Conservation (phyloP, 2,113 vertebrate species). For the Bos javanicus region DNA sequence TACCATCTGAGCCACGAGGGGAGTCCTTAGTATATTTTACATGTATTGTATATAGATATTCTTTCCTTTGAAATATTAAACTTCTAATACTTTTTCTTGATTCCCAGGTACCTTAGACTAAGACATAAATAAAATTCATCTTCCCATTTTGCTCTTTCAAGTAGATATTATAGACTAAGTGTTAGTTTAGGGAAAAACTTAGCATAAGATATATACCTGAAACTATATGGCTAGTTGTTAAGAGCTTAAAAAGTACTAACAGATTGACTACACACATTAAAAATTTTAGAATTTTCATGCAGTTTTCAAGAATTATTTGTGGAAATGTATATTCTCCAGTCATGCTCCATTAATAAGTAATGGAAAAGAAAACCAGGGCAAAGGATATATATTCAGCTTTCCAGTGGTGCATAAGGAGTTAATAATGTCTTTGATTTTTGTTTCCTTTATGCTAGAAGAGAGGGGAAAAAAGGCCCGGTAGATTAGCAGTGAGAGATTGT, state of each 20-base stretch:
- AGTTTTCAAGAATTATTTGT: constrained; percentile 24
- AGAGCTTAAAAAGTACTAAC: background rate
- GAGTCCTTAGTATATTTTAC: background rate
- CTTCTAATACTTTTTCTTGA: background rate
- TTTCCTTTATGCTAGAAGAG: background rate
- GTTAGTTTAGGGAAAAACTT: background rate
- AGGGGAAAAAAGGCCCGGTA: constrained; percentile 35
- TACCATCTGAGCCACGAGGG: background rate
- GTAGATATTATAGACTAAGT: background rate
- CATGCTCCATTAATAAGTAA: background rate
- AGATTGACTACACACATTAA: background rate
- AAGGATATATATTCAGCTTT: constrained; percentile 11
- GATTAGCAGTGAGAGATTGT: constrained; percentile 78
- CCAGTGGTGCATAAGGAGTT: constrained; percentile 74
- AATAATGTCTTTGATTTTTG: constrained; percentile 65
- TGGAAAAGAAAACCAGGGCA: background rate
- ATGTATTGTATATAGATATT: background rate
- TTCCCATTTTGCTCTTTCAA: background rate
- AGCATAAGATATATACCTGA: background rate
- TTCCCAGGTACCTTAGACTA: background rate
- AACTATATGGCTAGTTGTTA: background rate
- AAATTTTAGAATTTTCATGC: background rate
- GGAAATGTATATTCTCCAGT: background rate
- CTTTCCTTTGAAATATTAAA: background rate
- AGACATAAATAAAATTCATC: background rate